Evolutionary conservation across 2,888 invertebrate genomes (phyloP).

Genomic region (Pterostichus madidus): DNA sequence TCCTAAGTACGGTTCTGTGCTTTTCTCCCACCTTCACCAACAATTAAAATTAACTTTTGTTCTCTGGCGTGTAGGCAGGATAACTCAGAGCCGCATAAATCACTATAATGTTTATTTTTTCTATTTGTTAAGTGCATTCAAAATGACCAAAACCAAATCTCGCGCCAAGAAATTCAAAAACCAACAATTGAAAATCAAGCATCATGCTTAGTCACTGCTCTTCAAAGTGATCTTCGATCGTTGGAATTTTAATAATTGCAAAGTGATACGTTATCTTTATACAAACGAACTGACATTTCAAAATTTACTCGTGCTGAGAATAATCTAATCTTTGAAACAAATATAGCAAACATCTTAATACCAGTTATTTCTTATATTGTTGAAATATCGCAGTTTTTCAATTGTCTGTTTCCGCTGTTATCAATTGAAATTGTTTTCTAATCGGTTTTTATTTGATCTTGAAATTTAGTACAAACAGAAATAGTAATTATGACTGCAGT

Average conservation of each 20-base stretch:
- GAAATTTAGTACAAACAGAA: background rate
- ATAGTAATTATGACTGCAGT: background rate
- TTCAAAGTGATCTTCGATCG: constrained; percentile 27
- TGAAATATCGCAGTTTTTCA: constrained; percentile 22
- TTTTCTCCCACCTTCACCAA: background rate
- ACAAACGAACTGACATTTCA: constrained; percentile 46
- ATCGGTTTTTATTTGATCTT: constrained; percentile 19
- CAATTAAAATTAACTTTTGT: constrained; percentile 57
- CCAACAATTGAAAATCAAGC: constrained; percentile 9
- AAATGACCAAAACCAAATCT: background rate
- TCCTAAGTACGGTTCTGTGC: background rate
- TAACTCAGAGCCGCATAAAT: constrained; percentile 34
- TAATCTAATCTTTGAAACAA: constrained; percentile 35
- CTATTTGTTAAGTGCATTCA: background rate
- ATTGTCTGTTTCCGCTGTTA: constrained; percentile 30
- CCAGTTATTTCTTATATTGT: constrained; percentile 26
- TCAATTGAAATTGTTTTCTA: constrained; percentile 15
- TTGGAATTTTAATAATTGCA: constrained; percentile 49
- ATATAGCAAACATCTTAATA: background rate
- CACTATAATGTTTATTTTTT: constrained; percentile 35
- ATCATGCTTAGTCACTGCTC: background rate
- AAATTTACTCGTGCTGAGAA: constrained; percentile 10
- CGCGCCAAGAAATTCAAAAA: constrained; percentile 17
- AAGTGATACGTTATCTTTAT: constrained; percentile 28
- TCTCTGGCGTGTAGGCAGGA: constrained; percentile 16